A percentile compares a stretch with the other conserved stretches of the same genome.
Evolutionary conservation across 2,113 vertebrate genomes (phyloP).

Genomic region (Tretioscincus oriximinensis): DNA sequence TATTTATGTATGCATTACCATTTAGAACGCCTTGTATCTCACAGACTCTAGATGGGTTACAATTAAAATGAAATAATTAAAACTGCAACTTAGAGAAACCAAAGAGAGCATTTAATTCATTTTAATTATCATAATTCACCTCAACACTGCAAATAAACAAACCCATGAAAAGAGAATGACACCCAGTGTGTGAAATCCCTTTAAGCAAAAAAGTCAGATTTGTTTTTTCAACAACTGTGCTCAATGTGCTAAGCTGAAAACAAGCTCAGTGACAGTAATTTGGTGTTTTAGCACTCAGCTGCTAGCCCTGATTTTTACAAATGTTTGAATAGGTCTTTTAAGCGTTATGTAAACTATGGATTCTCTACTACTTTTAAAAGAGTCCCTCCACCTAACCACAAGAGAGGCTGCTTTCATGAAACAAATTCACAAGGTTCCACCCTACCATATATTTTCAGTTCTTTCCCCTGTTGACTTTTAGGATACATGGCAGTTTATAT

Average conservation of each 20-base stretch:
- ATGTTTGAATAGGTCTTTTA: not conserved
- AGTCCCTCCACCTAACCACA: too few relatives aligned
- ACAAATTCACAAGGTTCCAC: not conserved
- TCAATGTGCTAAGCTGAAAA: not conserved
- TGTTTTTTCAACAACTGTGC: not conserved
- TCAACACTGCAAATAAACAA: too few relatives aligned
- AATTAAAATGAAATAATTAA: too few relatives aligned
- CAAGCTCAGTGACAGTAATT: not conserved
- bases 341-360: not conserved
- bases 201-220: not conserved
- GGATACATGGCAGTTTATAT: not conserved
- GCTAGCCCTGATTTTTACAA: not conserved
- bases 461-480: constrained; percentile 2
- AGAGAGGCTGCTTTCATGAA: not conserved
- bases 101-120: too few relatives aligned
- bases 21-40: too few relatives aligned
- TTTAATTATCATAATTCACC: too few relatives aligned
- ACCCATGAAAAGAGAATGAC: too few relatives aligned
- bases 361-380: not conserved
- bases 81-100: too few relatives aligned
- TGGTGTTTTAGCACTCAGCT: not conserved
- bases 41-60: too few relatives aligned
- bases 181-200: not conserved
- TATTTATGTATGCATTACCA: too few relatives aligned
- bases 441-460: not conserved